Base-by-base conservation (phyloP, 2,113 vertebrate species). In the pig (Sus scrofa) region DNA sequence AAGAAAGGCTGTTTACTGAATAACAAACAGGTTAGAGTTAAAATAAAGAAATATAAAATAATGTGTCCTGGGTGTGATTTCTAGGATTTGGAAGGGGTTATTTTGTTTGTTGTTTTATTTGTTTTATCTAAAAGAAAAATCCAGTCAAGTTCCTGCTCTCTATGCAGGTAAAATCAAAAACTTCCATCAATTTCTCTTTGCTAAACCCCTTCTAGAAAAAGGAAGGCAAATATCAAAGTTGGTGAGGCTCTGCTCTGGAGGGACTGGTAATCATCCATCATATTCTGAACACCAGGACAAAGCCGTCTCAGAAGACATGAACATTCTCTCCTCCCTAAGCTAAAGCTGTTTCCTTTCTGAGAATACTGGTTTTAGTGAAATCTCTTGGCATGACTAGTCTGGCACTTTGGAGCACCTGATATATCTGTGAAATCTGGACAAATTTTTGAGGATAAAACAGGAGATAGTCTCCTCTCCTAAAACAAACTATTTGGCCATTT, bases 1-100 rank as follows among this genome's bases (percentile, higher is more conserved):
- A 93, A 89, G 30, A 19, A 95, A 95, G 86, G 14, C 0, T 91
- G 65, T 85, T 90, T 94, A 56, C 39, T 89, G 63, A 79, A 84
- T 34, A 63, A 27, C 79, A 96, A 63, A 27, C 79, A 96, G 16
- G 6, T 82, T 93, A 67, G 26, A 95, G 54, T 92, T 94, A 91
- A 96, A 90, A 82, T 81, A 85, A 81, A 32, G n/a, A 91, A 79
- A 94, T 2, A 81, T 79, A 79, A 65, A 79, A 79, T 32, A 70
- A 79, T 86, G 20, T 19, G 30, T 86, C 19, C 62, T 90, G 58
- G 75, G 83, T 91, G 18, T 86, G n/a, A 56, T 39, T 79, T 24
- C 7, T 71, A 19, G 6, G 20, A 0, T 16, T 86, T 79, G 8
- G 44, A 44, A 8, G 44, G 44, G n/a, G n/a, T n/a, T n/a, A 44